These are phyloP conservation scores for Tokudaia tokunoshimensis DNA, from an alignment of 2,797 vertebrate species.

Conservation along the genomic window DNA sequence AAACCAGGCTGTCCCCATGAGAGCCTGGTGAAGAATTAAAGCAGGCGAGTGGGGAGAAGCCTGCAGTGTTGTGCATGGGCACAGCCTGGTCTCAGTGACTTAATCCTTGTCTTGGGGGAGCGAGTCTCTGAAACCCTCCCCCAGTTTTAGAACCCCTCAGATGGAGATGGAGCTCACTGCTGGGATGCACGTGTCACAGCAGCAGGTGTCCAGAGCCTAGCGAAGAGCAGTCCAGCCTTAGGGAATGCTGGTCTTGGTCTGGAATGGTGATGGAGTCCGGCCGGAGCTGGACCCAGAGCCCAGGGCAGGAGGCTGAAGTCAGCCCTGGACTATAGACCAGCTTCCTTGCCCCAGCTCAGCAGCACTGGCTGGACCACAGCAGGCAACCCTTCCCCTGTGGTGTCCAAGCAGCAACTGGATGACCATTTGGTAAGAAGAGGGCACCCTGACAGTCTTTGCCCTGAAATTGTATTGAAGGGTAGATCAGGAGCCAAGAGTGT, in stretches of 20 bases:
- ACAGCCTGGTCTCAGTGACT: rapidly evolving
- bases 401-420: background rate
- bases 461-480: background rate
- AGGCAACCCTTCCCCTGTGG: background rate
- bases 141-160: rapidly evolving
- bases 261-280: background rate
- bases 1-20: background rate
- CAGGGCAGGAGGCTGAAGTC: too few species aligned
- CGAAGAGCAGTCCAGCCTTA: rapidly evolving
- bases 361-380: rapidly evolving
- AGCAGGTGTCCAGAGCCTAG: rapidly evolving
- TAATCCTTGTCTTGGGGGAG: background rate
- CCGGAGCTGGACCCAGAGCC: background rate
- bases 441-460: background rate
- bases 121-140: rapidly evolving
- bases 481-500: background rate
- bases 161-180: background rate
- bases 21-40: background rate
- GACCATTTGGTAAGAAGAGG: background rate
- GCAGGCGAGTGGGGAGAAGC: background rate
- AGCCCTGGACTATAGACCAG: background rate
- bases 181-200: background rate
- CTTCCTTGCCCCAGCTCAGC: background rate
- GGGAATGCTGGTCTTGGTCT: background rate
- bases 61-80: rapidly evolving